Evolutionary conservation across 2,888 invertebrate genomes (phyloP).

Genomic region (Machimus rusticus): DNA sequence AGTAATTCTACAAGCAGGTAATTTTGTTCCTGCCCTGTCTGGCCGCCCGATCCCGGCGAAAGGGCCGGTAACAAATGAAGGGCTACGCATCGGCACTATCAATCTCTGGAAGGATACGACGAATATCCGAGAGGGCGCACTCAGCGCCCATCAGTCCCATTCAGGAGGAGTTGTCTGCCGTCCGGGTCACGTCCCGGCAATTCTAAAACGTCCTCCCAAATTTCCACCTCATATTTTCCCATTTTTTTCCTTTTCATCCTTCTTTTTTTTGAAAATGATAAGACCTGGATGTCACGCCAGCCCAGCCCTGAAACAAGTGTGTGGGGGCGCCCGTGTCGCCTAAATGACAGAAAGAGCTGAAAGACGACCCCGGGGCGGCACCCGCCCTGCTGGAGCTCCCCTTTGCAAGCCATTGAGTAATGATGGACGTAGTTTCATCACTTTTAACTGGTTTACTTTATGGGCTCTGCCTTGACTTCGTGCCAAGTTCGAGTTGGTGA

Average conservation of each 20-base stretch:
- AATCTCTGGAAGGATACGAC: slow-evolving; percentile 28
- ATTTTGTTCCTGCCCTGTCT: neutral
- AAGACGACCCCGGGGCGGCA: neutral
- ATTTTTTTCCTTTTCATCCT: neutral
- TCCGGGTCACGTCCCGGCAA: slow-evolving; percentile 28
- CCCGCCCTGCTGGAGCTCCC: neutral
- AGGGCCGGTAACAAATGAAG: slow-evolving; percentile 19
- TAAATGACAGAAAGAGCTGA: no score
- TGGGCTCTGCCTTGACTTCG: slow-evolving; percentile 9
- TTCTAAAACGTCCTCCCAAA: slow-evolving; percentile 27
- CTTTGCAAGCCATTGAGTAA: slow-evolving; percentile 38
- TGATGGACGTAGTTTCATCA: slow-evolving; percentile 37
- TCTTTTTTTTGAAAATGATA: neutral
- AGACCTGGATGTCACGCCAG: neutral
- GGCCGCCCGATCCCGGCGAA: neutral
- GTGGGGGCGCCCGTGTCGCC: neutral
- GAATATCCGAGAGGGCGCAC: neutral
- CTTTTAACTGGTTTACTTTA: slow-evolving; percentile 36
- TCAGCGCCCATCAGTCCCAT: neutral
- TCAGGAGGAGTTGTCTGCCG: neutral
- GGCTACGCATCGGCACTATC: slow-evolving; percentile 24
- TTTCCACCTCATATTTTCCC: slow-evolving; percentile 27
- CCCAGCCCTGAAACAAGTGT: neutral
- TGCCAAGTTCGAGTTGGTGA: slow-evolving; percentile 27
- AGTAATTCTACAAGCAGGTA: neutral